Conservation (phyloP, 2,113 vertebrate species). For the Bagarius yarrelli region DNA sequence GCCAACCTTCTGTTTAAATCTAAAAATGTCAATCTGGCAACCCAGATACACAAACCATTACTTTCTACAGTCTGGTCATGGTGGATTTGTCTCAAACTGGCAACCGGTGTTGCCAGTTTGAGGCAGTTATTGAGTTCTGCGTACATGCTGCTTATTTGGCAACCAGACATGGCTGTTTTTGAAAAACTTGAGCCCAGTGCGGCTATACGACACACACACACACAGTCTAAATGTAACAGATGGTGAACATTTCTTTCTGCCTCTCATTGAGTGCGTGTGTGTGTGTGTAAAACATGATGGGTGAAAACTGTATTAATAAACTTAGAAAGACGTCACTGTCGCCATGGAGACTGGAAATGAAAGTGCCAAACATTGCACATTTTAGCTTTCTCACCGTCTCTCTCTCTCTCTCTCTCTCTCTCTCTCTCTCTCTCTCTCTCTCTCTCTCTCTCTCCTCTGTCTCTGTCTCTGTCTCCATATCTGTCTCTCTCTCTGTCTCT, state of each 20-base stretch:
- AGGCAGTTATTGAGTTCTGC: not conserved
- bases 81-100: not conserved
- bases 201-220: not conserved
- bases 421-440: conserved; percentile 1
- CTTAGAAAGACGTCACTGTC: conserved; percentile 49
- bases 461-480: conserved; percentile 4
- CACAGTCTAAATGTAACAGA: conserved; percentile 25
- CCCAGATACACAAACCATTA: not conserved
- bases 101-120: not conserved
- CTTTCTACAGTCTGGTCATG: not conserved
- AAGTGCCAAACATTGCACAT: conserved; percentile 48
- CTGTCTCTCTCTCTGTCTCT: not conserved
- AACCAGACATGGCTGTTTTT: not conserved
- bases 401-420: not conserved
- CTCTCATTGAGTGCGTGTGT: not conserved
- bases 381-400: conserved; percentile 26
- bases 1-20: not conserved
- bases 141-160: not conserved
- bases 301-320: conserved; percentile 48
- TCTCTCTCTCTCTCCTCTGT: not conserved
- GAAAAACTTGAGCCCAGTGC: not conserved
- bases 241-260: conserved; percentile 34
- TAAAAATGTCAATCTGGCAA: conserved; percentile 5
- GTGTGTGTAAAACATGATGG: conserved; percentile 10
- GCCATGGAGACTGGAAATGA: conserved; percentile 52